Percentiles rank a stretch among this genome's conserved stretches.
phyloP scores from a whole-genome alignment of 2,888 invertebrate genomes.

The Tenthredo livida region DNA sequence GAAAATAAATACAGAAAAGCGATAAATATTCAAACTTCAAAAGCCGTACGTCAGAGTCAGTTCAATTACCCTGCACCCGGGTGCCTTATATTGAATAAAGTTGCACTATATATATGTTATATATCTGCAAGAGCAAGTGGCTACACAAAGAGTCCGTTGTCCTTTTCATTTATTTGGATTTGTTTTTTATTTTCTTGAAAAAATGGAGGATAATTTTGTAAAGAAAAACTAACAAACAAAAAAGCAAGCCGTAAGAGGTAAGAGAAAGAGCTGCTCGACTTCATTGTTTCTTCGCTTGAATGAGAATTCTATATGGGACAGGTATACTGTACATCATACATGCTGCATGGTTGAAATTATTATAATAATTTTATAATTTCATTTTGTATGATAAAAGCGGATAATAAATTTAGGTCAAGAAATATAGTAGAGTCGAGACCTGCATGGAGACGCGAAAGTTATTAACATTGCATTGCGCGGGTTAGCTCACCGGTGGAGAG shows the following conservation, averaged over 20 bases:
- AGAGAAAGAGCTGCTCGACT: no score
- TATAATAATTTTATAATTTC: background rate
- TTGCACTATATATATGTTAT: background rate
- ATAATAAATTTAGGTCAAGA: background rate
- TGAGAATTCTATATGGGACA: no score
- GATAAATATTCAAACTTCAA: constrained; percentile 24
- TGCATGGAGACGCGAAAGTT: background rate
- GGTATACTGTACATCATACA: no score
- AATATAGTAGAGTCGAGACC: background rate
- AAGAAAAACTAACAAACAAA: background rate
- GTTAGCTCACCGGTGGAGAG: background rate
- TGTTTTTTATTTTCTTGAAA: background rate
- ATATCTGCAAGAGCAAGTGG: background rate
- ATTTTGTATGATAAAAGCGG: background rate
- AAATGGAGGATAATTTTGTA: background rate
- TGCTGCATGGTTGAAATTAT: background rate
- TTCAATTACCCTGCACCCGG: constrained; percentile 20
- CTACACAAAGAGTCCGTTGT: constrained; percentile 12
- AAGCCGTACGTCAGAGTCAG: constrained; percentile 12
- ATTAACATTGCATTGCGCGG: background rate
- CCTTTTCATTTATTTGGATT: background rate
- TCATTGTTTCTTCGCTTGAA: no score
- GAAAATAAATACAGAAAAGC: background rate
- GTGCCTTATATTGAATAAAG: constrained; percentile 5
- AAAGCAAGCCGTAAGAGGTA: no score